These are phyloP conservation scores for Eulemur albifrons DNA, from an alignment of 2,797 vertebrate species.

Conservation along the genomic window DNA sequence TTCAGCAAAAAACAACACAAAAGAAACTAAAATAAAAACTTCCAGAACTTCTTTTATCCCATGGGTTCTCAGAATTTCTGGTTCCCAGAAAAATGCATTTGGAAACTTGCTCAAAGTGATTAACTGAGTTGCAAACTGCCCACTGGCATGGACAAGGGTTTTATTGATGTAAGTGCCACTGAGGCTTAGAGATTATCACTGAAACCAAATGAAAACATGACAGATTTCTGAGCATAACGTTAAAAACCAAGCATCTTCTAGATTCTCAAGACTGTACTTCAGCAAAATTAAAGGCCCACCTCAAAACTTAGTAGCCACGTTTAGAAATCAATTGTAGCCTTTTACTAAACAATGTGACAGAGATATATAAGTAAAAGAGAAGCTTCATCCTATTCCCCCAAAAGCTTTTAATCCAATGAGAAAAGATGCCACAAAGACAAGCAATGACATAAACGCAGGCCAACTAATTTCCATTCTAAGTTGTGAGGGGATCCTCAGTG, in stretches of 20 bases:
- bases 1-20: not conserved
- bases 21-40: not conserved
- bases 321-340: not conserved
- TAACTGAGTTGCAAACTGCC: not conserved
- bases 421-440: not conserved
- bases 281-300: not conserved
- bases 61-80: not conserved
- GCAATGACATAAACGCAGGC: not conserved
- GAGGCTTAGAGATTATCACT: not conserved
- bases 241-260: slow-evolving; percentile 10
- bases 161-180: not conserved
- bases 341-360: not conserved
- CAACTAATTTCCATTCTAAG: not conserved
- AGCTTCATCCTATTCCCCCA: not conserved
- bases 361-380: not conserved
- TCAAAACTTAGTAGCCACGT: not conserved
- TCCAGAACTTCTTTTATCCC: not conserved
- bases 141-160: not conserved
- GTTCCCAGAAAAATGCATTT: not conserved
- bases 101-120: not conserved
- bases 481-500: not conserved
- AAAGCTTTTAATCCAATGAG: not conserved
- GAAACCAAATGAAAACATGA: not conserved
- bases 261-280: not conserved
- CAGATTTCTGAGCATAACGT: not conserved